These are phyloP conservation scores for Rotaria socialis DNA, from an alignment of 2,888 invertebrate species.

Conservation along the genomic window DNA sequence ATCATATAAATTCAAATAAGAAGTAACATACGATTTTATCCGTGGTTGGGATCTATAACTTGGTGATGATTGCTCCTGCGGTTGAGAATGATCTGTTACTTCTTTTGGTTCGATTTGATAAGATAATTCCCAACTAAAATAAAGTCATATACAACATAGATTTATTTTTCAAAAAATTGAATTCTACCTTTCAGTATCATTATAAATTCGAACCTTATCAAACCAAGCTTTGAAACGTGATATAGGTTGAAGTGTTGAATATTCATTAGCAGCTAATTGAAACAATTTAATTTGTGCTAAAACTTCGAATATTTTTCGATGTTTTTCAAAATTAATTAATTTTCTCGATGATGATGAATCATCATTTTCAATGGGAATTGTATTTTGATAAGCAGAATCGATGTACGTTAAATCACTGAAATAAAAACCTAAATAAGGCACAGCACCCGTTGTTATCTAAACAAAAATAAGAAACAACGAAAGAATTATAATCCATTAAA, in stretches of 20 bases:
- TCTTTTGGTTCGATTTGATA: slow-evolving; percentile 19
- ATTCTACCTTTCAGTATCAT: background rate
- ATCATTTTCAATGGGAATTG: slow-evolving; percentile 60
- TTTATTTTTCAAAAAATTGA: background rate
- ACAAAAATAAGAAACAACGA: background rate
- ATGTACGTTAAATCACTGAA: slow-evolving; percentile 97
- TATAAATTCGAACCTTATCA: slow-evolving; percentile 7
- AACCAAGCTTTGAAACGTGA: slow-evolving; percentile 4
- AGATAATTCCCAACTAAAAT: slow-evolving; percentile 3
- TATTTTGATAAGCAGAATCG: slow-evolving; percentile 67
- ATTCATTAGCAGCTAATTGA: slow-evolving; percentile 80
- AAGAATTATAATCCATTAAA: background rate
- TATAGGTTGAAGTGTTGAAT: background rate
- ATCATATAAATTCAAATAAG: background rate
- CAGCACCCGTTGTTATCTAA: slow-evolving; percentile 68
- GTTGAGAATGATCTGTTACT: background rate
- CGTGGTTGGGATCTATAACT: background rate
- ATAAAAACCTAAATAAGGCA: slow-evolving; percentile 95
- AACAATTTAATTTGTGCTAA: slow-evolving; percentile 89
- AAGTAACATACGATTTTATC: background rate
- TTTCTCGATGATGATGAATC: background rate
- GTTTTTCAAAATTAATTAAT: slow-evolving; percentile 94
- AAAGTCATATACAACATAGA: background rate
- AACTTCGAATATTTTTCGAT: slow-evolving; percentile 95
- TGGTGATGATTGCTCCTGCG: background rate